Evolutionary conservation across 2,888 invertebrate genomes (phyloP), one percentile per base, ranked within the genome.

Genomic region (Acleris cristana): DNA sequence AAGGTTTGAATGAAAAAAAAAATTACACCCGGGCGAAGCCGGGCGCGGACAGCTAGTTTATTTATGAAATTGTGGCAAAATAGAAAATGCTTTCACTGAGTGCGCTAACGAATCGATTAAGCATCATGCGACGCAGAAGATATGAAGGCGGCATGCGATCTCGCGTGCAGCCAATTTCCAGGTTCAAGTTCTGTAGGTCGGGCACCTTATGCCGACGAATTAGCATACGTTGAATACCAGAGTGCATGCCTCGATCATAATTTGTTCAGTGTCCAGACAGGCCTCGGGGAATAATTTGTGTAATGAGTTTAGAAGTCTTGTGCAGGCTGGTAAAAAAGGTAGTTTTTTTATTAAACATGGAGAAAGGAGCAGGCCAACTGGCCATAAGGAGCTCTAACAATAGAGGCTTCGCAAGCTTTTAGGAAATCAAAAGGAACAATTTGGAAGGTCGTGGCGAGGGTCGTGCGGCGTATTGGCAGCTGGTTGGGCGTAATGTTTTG

Each of bases 91-190:
- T 79, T 80, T 81, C 76, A 77, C 76, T 74, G 82, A 77, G 79
- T 74, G 79, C 77, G 79, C 79, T 76, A 77, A 76, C 83, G 73
- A 83, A 75, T 75, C 76, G 73, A 83, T 84, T 82, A 82, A 72
- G 71, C 68, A 73, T 78, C 84, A 84, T 80, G 82, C 82, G 80
- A 84, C 74, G 77, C 74, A 73, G 74, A 75, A 74, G 77, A 73
- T 70, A 75, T 73, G 40, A 40, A 67, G 70, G 69, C 61, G 69
- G 75, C 80, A 84, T 81, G 84, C 82, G 70, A 85, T 80, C 72
- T 85, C 76, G 86, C 87, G 84, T 87, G 87, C 70, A 65, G 74
- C 67, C 74, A 75, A 78, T 79, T 79, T 71, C 74, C 72, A 76
- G 72, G 78, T 73, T 76, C 78, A 76, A 68, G 74, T 77, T 78